Evolutionary conservation across 2,113 vertebrate species (phyloP).

Genomic region (Gallinago paraguaiae): DNA sequence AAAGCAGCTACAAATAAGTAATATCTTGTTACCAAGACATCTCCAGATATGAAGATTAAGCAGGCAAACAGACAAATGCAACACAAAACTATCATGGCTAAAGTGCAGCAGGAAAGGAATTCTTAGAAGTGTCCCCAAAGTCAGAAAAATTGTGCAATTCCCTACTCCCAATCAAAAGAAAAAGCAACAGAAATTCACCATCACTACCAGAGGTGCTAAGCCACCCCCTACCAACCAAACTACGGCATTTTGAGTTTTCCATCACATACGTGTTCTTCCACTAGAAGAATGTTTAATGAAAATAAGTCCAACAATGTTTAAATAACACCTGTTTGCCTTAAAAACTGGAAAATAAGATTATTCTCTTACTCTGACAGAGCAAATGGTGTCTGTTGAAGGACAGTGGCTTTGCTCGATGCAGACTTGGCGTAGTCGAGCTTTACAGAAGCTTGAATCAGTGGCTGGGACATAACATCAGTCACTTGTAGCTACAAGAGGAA

Average conservation of each 20-base stretch:
- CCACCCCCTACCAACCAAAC: not conserved
- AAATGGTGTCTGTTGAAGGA: slow-evolving; percentile 87
- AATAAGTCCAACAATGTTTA: not conserved
- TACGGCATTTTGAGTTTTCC: not conserved
- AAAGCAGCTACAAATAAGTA: not conserved
- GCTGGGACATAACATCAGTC: slow-evolving; percentile 90
- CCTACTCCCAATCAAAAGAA: not conserved
- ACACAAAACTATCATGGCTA: not conserved
- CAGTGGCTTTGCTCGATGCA: slow-evolving; percentile 80
- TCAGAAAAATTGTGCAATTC: not conserved
- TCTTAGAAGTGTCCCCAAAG: not conserved
- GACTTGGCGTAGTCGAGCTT: slow-evolving; percentile 86
- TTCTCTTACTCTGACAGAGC: slow-evolving; percentile 82
- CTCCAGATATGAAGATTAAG: not conserved
- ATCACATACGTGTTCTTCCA: no score
- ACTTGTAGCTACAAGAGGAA: slow-evolving; percentile 84
- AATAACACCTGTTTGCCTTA: not conserved
- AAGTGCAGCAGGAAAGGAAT: not conserved
- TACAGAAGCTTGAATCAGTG: slow-evolving; percentile 87
- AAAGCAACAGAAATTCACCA: not conserved
- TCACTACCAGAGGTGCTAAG: fast-evolving
- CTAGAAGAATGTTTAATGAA: not conserved
- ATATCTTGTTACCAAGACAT: not conserved
- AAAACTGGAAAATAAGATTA: not conserved
- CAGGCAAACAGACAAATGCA: not conserved